A percentile compares a stretch with the other conserved stretches of the same genome.
These are phyloP conservation scores for Machaerirhynchus nigripectus DNA, from an alignment of 2,113 vertebrate genomes.

Conservation along the genomic window DNA sequence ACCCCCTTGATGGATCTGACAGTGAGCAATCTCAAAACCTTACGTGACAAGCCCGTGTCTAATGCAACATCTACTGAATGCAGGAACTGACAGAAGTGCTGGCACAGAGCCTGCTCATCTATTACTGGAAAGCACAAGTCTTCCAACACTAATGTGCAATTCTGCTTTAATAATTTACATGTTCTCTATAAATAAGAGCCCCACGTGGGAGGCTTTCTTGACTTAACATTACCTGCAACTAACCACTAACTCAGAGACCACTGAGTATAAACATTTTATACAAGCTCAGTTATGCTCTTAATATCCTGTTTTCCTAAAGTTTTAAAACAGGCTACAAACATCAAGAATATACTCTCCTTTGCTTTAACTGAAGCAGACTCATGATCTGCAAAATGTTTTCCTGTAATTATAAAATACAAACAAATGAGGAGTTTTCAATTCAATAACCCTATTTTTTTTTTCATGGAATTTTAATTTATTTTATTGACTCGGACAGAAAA, in stretches of 20 bases:
- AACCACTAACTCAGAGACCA: neutral
- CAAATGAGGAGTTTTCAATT: neutral
- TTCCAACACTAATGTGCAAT: neutral
- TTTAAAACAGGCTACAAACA: neutral
- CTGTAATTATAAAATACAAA: neutral
- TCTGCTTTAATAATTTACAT: slow-evolving; percentile 15
- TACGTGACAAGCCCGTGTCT: accelerated
- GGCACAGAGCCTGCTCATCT: neutral
- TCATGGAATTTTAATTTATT: neutral
- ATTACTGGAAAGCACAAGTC: neutral
- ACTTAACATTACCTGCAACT: neutral
- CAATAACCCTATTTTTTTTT: neutral
- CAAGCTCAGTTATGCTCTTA: neutral
- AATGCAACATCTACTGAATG: neutral
- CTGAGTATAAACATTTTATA: neutral
- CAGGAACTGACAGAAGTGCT: neutral
- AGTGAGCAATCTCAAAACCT: neutral
- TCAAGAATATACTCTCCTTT: neutral
- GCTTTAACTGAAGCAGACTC: neutral
- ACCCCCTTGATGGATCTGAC: neutral
- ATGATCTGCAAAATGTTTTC: neutral
- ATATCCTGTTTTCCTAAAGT: neutral
- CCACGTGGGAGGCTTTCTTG: neutral
- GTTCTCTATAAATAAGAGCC: neutral
- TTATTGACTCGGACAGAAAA: neutral